phyloP scores from a whole-genome alignment of 2,797 vertebrate species.

The Phrynocephalus forsythii region DNA sequence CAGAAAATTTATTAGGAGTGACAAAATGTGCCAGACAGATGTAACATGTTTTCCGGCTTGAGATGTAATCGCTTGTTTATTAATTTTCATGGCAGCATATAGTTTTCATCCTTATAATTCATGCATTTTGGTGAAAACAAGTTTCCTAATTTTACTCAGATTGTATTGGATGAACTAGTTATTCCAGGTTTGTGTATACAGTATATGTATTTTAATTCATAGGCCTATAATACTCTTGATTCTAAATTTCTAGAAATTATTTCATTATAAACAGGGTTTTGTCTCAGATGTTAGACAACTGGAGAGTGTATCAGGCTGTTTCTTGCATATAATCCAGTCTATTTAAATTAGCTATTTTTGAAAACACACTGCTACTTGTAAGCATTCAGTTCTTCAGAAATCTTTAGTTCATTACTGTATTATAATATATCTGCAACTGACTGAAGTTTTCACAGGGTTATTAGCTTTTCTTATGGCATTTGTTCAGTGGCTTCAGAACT shows the following conservation, averaged over 20 bases:
- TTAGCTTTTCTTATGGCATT: neutral
- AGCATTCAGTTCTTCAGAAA: neutral
- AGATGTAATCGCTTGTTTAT: neutral
- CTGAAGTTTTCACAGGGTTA: neutral
- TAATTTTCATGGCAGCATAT: neutral
- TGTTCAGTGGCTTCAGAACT: neutral
- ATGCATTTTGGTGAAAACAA: neutral
- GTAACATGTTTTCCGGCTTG: neutral
- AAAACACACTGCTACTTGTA: neutral
- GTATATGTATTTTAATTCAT: neutral
- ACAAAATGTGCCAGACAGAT: neutral
- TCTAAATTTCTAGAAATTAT: neutral
- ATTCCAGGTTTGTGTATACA: neutral
- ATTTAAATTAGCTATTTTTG: neutral
- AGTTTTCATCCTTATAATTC: neutral
- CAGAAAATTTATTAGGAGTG: neutral
- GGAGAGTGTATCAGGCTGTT: no score
- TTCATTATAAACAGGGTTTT: neutral
- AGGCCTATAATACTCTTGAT: neutral
- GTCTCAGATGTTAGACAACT: neutral
- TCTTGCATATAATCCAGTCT: neutral
- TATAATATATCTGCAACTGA: neutral
- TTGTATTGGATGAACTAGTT: neutral
- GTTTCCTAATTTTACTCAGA: neutral
- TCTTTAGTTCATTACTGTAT: neutral